phyloP scores from a whole-genome alignment of 2,888 invertebrate genomes.

The Xestia rhomboidea region DNA sequence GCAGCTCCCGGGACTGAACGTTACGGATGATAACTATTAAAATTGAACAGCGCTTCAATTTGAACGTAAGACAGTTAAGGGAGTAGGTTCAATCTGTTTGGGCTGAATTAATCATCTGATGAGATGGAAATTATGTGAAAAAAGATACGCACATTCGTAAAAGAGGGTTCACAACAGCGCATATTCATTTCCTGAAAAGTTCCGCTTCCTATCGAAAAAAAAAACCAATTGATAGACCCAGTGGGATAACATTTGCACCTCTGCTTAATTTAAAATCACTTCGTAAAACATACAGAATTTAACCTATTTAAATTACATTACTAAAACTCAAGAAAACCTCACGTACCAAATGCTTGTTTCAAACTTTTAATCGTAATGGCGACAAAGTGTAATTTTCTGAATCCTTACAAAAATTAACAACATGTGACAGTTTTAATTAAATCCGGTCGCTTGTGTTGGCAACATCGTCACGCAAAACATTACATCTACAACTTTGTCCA shows the following conservation, averaged over 20 bases:
- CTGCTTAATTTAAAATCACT: constrained; percentile 10
- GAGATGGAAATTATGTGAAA: not conserved
- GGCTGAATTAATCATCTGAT: constrained; percentile 7
- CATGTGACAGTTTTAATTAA: constrained; percentile 83
- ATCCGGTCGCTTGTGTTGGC: constrained; percentile 80
- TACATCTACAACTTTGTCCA: constrained; percentile 85
- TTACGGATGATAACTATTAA: constrained; percentile 75
- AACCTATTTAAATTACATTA: constrained; percentile 22
- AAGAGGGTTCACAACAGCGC: not conserved
- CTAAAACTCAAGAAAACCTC: constrained; percentile 20
- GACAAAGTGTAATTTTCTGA: constrained; percentile 43
- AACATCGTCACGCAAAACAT: constrained; percentile 82
- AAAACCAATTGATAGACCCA: not conserved
- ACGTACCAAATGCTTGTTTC: constrained; percentile 44
- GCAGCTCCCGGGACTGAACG: constrained; percentile 79
- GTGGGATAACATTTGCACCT: not conserved
- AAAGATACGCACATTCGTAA: not conserved
- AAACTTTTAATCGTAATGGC: constrained; percentile 56
- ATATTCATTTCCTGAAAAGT: not conserved
- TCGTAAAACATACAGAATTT: constrained; percentile 7
- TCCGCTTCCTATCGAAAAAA: not conserved
- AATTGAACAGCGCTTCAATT: constrained; percentile 68
- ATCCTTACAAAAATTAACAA: constrained; percentile 67
- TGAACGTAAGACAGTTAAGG: constrained; percentile 44
- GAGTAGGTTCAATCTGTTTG: constrained; percentile 40